phyloP scores from a whole-genome alignment of 92 coral and sea anemone species.

The Umimayanthus chanpuru region DNA sequence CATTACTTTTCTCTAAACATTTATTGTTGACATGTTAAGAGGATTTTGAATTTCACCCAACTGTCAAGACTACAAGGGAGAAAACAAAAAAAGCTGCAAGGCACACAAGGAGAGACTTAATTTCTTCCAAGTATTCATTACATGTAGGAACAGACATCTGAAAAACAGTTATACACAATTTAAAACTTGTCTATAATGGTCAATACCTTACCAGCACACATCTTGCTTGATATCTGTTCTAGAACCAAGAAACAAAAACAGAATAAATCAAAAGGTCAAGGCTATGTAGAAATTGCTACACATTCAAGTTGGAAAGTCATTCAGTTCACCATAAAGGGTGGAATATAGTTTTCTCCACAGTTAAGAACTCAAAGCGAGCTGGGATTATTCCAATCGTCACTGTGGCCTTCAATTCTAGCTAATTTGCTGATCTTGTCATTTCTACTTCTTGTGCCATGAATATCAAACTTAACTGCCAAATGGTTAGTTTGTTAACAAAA shows the following conservation, averaged over 20 bases:
- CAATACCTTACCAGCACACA: neutral
- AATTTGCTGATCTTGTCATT: neutral
- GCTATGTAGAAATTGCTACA: neutral
- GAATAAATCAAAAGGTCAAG: too few species aligned
- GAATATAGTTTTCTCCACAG: slow-evolving; percentile 80
- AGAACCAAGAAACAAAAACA: neutral
- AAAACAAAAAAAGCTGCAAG: too few species aligned
- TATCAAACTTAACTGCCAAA: neutral
- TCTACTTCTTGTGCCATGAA: neutral
- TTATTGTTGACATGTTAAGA: too few species aligned
- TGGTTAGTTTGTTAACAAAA: too few species aligned
- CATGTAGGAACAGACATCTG: too few species aligned
- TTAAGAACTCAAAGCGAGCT: slow-evolving; percentile 83
- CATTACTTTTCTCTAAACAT: too few species aligned
- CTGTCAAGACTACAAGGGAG: too few species aligned
- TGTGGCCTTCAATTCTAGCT: slow-evolving; percentile 41
- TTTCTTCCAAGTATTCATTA: too few species aligned
- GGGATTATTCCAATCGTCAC: slow-evolving; percentile 91
- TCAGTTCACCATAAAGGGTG: slow-evolving; percentile 53
- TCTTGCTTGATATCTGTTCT: neutral
- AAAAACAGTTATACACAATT: too few species aligned
- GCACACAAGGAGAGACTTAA: too few species aligned
- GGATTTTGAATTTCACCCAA: too few species aligned
- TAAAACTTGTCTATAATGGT: too few species aligned
- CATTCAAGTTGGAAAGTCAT: slow-evolving; percentile 22